Percentiles rank a stretch among this genome's conserved stretches.
Evolutionary conservation across 2,113 vertebrate genomes (phyloP).

Genomic region (Pyrgilauda ruficollis): DNA sequence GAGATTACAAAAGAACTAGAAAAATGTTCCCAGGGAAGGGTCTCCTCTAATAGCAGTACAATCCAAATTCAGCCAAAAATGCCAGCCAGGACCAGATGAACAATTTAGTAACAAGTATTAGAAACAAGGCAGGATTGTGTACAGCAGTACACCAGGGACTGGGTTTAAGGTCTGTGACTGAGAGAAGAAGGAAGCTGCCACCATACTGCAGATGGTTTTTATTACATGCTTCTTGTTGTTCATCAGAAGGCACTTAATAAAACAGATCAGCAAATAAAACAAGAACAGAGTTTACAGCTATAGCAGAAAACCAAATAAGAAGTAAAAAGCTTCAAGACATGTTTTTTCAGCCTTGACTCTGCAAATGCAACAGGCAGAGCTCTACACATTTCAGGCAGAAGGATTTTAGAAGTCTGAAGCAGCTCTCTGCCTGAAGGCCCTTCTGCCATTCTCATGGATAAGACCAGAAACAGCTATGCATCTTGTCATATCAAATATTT

Average conservation of each 20-base stretch:
- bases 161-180: not conserved
- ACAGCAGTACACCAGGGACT: not conserved
- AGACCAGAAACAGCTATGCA: not conserved
- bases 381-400: not conserved
- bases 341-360: not conserved
- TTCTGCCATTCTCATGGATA: not conserved
- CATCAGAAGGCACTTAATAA: constrained; percentile 7
- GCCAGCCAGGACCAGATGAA: not conserved
- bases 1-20: not conserved
- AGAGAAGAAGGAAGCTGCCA: not conserved
- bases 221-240: not conserved
- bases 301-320: not conserved
- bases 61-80: not conserved
- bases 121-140: not conserved
- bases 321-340: not conserved
- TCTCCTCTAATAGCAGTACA: not conserved
- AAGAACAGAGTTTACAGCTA: not conserved
- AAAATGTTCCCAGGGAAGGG: not conserved
- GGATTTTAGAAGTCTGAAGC: not conserved
- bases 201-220: not conserved
- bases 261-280: constrained; percentile 24
- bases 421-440: not conserved
- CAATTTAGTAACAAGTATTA: not conserved
- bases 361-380: not conserved
- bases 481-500: not conserved